phyloP scores from a whole-genome alignment of 2,797 vertebrate species.

The Odontamblyopus rebecca region DNA sequence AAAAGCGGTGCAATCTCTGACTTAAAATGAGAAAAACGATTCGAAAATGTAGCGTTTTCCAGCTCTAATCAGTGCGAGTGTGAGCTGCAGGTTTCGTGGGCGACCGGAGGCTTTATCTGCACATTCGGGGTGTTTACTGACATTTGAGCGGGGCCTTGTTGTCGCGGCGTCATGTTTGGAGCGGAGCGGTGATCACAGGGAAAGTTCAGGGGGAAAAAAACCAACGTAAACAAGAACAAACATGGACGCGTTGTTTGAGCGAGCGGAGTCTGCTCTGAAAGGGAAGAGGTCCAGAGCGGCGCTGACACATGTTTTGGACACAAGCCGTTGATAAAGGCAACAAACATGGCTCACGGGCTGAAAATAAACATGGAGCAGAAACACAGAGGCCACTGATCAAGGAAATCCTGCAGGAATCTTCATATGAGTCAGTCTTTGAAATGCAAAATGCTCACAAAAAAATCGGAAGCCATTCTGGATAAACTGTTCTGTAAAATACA shows the following conservation, averaged over 20 bases:
- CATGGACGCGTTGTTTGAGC: constrained; percentile 34
- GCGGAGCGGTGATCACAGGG: constrained; percentile 25
- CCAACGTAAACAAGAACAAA: constrained; percentile 35
- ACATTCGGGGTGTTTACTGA: constrained; percentile 16
- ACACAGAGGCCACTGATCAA: background rate
- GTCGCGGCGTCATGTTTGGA: constrained; percentile 21
- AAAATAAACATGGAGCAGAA: background rate
- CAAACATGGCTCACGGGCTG: background rate
- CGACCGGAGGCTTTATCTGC: background rate
- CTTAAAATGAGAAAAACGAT: too few species aligned
- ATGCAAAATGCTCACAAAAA: background rate
- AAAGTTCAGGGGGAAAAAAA: constrained; percentile 15
- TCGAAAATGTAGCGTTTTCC: background rate
- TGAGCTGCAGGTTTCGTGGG: constrained; percentile 3
- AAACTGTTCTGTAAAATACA: too few species aligned
- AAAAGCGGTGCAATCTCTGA: too few species aligned
- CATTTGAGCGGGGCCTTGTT: constrained; percentile 1
- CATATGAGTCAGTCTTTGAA: background rate
- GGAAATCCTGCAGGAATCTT: background rate
- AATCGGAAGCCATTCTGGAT: too few species aligned
- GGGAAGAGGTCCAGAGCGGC: background rate
- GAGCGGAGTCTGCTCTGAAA: background rate
- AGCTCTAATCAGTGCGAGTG: background rate
- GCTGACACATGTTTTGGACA: background rate
- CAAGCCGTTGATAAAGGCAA: background rate